These are phyloP conservation scores for Crypturellus tataupa DNA, from an alignment of 2,797 vertebrate species.

Conservation along the genomic window DNA sequence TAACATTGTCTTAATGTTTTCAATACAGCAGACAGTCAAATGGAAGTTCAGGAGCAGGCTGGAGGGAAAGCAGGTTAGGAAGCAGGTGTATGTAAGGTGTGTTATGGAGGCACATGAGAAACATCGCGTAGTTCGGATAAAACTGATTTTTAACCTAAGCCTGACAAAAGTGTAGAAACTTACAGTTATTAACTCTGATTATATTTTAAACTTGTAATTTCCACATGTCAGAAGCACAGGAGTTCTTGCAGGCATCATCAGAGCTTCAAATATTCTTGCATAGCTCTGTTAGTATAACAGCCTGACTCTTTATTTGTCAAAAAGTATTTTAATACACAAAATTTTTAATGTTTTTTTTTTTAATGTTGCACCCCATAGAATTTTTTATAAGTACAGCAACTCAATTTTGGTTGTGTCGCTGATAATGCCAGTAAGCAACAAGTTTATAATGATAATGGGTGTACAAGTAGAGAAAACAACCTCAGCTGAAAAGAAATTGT, in stretches of 20 bases:
- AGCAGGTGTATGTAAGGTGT: neutral
- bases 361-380: accelerated
- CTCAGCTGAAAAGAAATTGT: neutral
- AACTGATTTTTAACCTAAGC: neutral
- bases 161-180: neutral
- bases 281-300: neutral
- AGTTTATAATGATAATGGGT: neutral
- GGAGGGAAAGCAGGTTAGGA: neutral
- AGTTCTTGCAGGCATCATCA: neutral
- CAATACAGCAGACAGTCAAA: neutral
- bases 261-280: neutral
- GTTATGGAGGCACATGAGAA: neutral
- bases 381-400: neutral
- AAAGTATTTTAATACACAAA: neutral
- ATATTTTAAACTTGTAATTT: neutral
- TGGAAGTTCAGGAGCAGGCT: accelerated
- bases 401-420: neutral
- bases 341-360: neutral
- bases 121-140: accelerated
- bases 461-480: neutral
- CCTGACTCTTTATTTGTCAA: neutral
- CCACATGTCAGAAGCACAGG: neutral
- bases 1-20: neutral
- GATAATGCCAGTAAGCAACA: neutral
- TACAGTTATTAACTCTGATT: neutral